Percentiles rank a stretch among this genome's conserved stretches.
Evolutionary conservation across 2,797 vertebrate genomes (phyloP).

Genomic region (Coluber constrictor): DNA sequence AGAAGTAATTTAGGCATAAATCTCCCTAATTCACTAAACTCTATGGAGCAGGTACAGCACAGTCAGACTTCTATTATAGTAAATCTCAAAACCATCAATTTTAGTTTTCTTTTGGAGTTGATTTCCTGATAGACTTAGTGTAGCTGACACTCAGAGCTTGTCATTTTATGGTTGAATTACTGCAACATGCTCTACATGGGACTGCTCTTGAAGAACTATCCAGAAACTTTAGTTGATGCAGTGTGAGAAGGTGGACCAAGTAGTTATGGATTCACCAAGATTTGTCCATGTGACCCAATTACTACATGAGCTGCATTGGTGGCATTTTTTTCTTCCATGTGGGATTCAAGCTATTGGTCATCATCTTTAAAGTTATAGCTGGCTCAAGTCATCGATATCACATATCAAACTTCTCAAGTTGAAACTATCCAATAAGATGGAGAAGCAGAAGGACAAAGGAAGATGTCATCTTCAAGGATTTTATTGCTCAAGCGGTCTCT

Average conservation of each 20-base stretch:
- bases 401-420: background rate
- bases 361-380: background rate
- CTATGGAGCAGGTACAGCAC: background rate
- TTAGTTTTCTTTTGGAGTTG: background rate
- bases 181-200: background rate
- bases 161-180: background rate
- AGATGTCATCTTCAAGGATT: background rate
- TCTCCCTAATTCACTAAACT: background rate
- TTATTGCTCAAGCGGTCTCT: background rate
- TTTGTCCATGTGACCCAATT: no score
- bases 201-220: background rate
- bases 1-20: background rate
- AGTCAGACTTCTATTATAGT: background rate
- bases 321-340: background rate
- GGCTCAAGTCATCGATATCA: background rate
- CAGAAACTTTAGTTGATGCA: background rate
- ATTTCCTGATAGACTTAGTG: background rate
- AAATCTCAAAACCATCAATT: background rate
- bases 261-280: background rate
- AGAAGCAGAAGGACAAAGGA: background rate
- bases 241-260: background rate
- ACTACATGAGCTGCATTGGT: background rate
- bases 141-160: background rate
- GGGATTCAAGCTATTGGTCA: background rate
- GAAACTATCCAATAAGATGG: background rate